These are phyloP conservation scores for Drosophila fuyamai DNA, from an alignment of 1,140 invertebrate species.

Conservation along the genomic window DNA sequence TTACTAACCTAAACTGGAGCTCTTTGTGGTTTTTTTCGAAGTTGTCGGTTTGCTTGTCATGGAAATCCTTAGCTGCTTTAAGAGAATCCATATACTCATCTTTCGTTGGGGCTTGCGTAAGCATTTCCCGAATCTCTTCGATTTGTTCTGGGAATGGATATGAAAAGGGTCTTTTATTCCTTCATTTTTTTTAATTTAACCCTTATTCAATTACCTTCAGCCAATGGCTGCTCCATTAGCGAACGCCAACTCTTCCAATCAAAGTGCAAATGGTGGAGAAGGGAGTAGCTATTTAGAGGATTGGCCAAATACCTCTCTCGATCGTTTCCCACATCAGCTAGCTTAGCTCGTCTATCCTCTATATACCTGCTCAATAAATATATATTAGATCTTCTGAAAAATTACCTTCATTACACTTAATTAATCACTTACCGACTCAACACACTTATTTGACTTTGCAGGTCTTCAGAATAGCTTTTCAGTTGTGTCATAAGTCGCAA, in stretches of 20 bases:
- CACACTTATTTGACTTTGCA: neutral
- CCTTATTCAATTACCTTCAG: neutral
- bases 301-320: neutral
- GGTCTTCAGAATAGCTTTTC: neutral
- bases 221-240: constrained; percentile 1
- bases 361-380: neutral
- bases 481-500: neutral
- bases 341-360: neutral
- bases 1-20: neutral
- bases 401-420: too few species aligned
- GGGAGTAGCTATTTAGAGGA: neutral
- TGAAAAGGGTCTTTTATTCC: too few species aligned
- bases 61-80: neutral
- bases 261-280: constrained; percentile 1
- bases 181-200: neutral
- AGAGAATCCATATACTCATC: neutral
- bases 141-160: neutral
- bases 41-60: neutral
- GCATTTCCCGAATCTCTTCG: neutral
- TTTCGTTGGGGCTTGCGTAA: neutral
- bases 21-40: neutral
- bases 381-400: neutral
- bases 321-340: neutral
- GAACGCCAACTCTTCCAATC: constrained; percentile 1
- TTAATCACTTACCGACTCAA: neutral